phyloP scores from a whole-genome alignment of 2,113 vertebrate genomes.

The Phycodurus eques region DNA sequence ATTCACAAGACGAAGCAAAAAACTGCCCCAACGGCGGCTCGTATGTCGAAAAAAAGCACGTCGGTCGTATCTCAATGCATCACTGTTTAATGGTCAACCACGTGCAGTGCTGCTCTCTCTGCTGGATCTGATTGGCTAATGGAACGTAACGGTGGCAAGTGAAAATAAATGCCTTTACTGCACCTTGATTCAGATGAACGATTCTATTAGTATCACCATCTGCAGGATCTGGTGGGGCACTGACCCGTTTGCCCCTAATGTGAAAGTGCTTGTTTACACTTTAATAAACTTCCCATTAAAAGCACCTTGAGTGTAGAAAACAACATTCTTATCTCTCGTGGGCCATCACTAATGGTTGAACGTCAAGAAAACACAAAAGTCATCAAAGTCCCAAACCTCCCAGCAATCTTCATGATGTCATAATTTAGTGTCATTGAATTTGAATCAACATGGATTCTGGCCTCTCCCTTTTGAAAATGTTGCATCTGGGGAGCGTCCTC shows the following conservation, averaged over 20 bases:
- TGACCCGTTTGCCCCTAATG: not conserved
- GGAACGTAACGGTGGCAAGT: not conserved
- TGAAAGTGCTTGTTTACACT: not conserved
- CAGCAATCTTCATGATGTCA: slow-evolving; percentile 51
- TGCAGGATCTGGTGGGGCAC: not conserved
- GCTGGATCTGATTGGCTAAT: not conserved
- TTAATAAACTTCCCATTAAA: not conserved
- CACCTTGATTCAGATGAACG: too few relatives aligned
- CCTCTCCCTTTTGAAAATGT: slow-evolving; percentile 18
- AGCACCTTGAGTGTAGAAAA: not conserved
- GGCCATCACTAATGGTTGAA: slow-evolving; percentile 10
- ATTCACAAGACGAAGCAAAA: too few relatives aligned
- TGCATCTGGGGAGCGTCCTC: slow-evolving; percentile 10
- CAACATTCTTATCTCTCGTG: not conserved
- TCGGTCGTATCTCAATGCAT: too few relatives aligned
- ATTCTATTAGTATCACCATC: not conserved
- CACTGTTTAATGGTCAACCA: too few relatives aligned
- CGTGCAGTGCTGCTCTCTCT: not conserved
- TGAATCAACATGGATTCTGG: slow-evolving; percentile 24
- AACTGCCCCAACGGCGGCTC: not conserved
- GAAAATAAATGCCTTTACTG: not conserved
- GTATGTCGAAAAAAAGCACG: too few relatives aligned
- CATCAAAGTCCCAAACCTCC: slow-evolving; percentile 29
- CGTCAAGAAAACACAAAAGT: not conserved
- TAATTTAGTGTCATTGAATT: slow-evolving; percentile 28